Conservation (phyloP, 1,140 invertebrate genomes). For the Chelonus insularis region DNA sequence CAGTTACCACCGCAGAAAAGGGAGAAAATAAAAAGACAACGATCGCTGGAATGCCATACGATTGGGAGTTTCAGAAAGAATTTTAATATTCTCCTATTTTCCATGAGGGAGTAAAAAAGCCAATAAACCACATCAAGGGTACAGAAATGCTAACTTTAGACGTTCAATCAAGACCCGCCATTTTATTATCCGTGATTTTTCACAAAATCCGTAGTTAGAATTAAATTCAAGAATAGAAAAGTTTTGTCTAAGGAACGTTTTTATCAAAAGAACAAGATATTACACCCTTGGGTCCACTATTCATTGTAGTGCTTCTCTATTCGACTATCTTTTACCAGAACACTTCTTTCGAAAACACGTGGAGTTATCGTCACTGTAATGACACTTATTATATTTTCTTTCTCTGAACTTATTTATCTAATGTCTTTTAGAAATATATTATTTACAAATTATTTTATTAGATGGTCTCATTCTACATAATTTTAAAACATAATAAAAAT, state of each 20-base stretch:
- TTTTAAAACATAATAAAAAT: too few relatives aligned
- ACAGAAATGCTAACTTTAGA: background rate
- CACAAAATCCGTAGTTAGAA: background rate
- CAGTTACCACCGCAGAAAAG: background rate
- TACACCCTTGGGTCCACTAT: too few relatives aligned
- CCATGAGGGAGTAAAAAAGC: background rate
- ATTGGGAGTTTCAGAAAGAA: constrained; percentile 26
- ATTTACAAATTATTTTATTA: too few relatives aligned
- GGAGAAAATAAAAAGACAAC: background rate
- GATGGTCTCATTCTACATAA: too few relatives aligned
- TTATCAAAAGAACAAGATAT: constrained; percentile 10
- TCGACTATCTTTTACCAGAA: too few relatives aligned
- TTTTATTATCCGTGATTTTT: constrained; percentile 1
- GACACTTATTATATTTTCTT: too few relatives aligned
- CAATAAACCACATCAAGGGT: constrained; percentile 30
- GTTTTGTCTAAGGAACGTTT: constrained; percentile 11
- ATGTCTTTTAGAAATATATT: too few relatives aligned
- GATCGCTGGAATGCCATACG: constrained; percentile 2
- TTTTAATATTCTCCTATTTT: constrained; percentile 35
- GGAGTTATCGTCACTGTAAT: too few relatives aligned
- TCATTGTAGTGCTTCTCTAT: too few relatives aligned
- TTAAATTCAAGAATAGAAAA: background rate
- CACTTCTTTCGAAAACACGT: too few relatives aligned
- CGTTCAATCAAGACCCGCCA: constrained; percentile 11
- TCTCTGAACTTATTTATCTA: too few relatives aligned